Evolutionary conservation across 2,888 invertebrate genomes (phyloP).

Genomic region (Sturmia bella): DNA sequence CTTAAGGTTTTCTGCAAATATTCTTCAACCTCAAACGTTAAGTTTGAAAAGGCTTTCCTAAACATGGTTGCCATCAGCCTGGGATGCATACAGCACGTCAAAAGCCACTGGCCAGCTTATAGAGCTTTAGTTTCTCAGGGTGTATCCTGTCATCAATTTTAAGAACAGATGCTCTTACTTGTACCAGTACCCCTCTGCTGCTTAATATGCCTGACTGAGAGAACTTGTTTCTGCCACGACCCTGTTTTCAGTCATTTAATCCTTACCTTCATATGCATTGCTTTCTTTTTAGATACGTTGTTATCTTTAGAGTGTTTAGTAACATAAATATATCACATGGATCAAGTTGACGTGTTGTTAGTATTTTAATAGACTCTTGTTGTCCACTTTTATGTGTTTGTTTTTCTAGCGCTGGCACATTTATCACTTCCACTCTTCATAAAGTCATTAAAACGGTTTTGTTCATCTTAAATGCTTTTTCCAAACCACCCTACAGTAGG

Average conservation of each 20-base stretch:
- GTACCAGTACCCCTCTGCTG: background rate
- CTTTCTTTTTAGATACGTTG: slow-evolving; percentile 56
- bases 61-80: too few relatives aligned
- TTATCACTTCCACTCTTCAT: slow-evolving; percentile 40
- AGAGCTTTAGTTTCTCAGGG: too few relatives aligned
- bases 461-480: background rate
- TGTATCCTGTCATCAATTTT: too few relatives aligned
- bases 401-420: slow-evolving; percentile 25
- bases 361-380: slow-evolving; percentile 78
- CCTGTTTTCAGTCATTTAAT: slow-evolving; percentile 36
- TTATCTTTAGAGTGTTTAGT: slow-evolving; percentile 70
- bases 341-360: slow-evolving; percentile 75
- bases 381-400: slow-evolving; percentile 71
- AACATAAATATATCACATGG: slow-evolving; percentile 76
- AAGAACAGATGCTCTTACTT: too few relatives aligned
- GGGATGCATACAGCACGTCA: too few relatives aligned
- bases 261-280: slow-evolving; percentile 43
- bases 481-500: slow-evolving; percentile 8
- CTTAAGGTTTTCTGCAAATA: too few relatives aligned
- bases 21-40: too few relatives aligned
- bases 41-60: too few relatives aligned
- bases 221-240: slow-evolving; percentile 38
- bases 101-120: too few relatives aligned
- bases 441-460: slow-evolving; percentile 46
- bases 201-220: too few relatives aligned